These are phyloP conservation scores for Sciaenops ocellatus DNA, from an alignment of 2,797 vertebrate species.

Conservation along the genomic window DNA sequence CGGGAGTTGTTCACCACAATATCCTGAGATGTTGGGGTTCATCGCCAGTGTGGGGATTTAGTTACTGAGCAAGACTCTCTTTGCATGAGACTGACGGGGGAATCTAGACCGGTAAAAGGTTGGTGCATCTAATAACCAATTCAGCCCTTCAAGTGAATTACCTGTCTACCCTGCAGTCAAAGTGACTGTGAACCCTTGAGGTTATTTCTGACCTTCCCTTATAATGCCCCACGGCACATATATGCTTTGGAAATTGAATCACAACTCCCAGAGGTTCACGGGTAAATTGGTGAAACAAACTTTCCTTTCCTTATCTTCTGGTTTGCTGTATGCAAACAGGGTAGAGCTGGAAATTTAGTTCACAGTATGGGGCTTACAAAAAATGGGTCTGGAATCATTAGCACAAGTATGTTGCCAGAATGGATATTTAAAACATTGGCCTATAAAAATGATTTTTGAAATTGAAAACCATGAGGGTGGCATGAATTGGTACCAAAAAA, in stretches of 20 bases:
- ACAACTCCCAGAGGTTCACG: conserved; percentile 79
- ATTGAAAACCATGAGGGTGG: conserved; percentile 16
- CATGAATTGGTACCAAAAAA: conserved; percentile 4
- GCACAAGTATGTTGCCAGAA: conserved; percentile 1
- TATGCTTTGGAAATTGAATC: conserved; percentile 84
- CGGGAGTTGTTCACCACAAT: background rate
- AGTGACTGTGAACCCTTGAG: conserved; percentile 59
- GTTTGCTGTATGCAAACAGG: conserved; percentile 1
- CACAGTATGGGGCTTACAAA: background rate
- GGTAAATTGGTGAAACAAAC: conserved; percentile 82
- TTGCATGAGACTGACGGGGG: conserved; percentile 27
- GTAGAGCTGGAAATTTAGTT: background rate
- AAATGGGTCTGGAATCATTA: conserved; percentile 6
- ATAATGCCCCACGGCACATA: conserved; percentile 56
- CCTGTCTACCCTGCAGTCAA: conserved; percentile 68
- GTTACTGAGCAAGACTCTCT: conserved; percentile 25
- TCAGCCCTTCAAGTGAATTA: conserved; percentile 71
- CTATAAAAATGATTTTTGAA: conserved; percentile 1
- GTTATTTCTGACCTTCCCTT: conserved; percentile 51
- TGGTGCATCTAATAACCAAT: conserved; percentile 64
- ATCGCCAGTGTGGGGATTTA: conserved; percentile 8
- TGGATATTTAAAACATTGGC: conserved; percentile 27
- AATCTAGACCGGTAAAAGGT: conserved; percentile 60
- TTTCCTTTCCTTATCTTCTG: conserved; percentile 67
- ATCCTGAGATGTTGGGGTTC: conserved; percentile 12